Base-by-base conservation (phyloP, 2,888 invertebrate genomes). In the Thecocarcelia acutangulata region DNA sequence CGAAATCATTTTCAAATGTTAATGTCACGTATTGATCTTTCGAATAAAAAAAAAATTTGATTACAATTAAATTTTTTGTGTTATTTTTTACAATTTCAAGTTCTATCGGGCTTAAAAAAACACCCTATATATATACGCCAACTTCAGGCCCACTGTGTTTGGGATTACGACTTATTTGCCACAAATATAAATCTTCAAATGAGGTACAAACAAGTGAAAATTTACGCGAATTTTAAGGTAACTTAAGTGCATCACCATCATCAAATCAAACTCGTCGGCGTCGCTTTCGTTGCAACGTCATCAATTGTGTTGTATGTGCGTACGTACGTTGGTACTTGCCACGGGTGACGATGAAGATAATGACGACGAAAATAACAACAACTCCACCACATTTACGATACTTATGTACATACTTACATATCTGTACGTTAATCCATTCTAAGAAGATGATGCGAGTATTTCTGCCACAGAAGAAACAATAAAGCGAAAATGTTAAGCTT, bases 181-280 rank as follows among this genome's bases (percentile, higher is more conserved):
- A 54, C 37, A 61, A 69, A 74, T 40, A 82, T 69, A 58, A 68
- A 77, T 73, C 69, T 64, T 61, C 61, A 74, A 82, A 78, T 48
- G 74, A 82, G 78, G 59, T 75, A 82, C 72, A 56, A 82, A 82
- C 82, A 82, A 82, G 78, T 82, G 78, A 75, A 82, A 74, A 78
- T 78, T 74, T 74, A 78, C 82, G 69, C 74, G 77, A 78, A 75
- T 78, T 78, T 74, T 78, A 74, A 82, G 78, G 82, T 78, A 78
- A 82, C 61, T 78, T 74, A 78, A 82, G 54, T 64, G 52, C 64
- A 52, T 33, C 70, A 58, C 54, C 61, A 48, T 61, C 76, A 76
- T 63, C 48, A 24, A 59, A 76, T 63, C 48, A 24, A 59, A 54
- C 17, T 70, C 50, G 69, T 63, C 59, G 66, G 21, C 21, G 8